Evolutionary conservation across 2,797 vertebrate species (phyloP).

Genomic region (Telmatherina bonti): DNA sequence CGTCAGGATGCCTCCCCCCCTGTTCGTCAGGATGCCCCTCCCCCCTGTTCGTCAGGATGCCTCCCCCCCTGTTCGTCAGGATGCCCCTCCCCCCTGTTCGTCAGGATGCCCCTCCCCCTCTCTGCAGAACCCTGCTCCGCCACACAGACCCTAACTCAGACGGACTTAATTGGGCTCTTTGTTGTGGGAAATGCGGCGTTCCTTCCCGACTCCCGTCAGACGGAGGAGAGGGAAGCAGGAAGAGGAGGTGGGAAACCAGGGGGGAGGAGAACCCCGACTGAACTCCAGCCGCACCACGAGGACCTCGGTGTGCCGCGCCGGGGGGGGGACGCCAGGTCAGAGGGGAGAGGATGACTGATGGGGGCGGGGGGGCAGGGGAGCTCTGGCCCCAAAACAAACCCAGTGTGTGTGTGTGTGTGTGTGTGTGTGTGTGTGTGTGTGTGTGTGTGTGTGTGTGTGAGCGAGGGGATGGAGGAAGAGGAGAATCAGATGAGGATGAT

Average conservation of each 20-base stretch:
- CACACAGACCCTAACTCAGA: conserved; percentile 84
- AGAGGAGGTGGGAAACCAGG: conserved; percentile 42
- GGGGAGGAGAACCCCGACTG: conserved; percentile 56
- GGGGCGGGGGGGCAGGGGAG: conserved; percentile 56
- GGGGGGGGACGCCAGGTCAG: conserved; percentile 9
- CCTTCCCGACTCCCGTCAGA: conserved; percentile 71
- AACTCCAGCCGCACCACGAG: conserved; percentile 49
- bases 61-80: too few species aligned
- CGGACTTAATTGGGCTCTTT: conserved; percentile 88
- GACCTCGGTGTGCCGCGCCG: conserved; percentile 43
- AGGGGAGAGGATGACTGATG: conserved; percentile 23
- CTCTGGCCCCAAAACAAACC: conserved; percentile 79
- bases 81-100: too few species aligned
- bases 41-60: too few species aligned
- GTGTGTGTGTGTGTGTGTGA: conserved; percentile 14
- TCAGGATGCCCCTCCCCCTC: too few species aligned
- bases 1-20: too few species aligned
- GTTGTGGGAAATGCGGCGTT: conserved; percentile 82
- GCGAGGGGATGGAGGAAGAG: conserved; percentile 33
- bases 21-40: too few species aligned
- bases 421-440: conserved; percentile 13
- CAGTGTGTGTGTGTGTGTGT: conserved; percentile 56
- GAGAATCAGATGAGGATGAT: conserved; percentile 62
- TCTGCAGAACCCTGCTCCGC: conserved; percentile 71
- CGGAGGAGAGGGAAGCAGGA: conserved; percentile 45